phyloP scores from a whole-genome alignment of 2,888 invertebrate species.

The Flexamia atlantica region DNA sequence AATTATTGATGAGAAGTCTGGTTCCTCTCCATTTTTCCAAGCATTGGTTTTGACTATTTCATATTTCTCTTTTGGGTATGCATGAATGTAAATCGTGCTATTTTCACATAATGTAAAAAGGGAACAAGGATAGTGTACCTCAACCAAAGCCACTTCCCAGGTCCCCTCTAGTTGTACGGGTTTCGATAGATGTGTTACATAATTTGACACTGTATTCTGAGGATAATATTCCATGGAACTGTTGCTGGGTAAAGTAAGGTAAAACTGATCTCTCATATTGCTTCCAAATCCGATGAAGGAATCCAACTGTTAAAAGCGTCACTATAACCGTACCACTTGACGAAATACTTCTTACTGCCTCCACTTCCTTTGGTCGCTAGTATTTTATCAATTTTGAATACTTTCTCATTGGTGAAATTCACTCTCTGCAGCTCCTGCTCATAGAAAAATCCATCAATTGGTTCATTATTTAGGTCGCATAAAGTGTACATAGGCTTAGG shows the following conservation, averaged over 20 bases:
- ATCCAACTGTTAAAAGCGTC: conserved; percentile 23
- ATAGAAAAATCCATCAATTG: conserved; percentile 21
- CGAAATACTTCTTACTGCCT: conserved; percentile 29
- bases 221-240: conserved; percentile 69
- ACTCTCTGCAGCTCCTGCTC: conserved; percentile 8
- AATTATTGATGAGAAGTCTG: neutral
- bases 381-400: conserved; percentile 42
- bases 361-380: neutral
- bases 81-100: neutral
- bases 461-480: neutral
- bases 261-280: conserved; percentile 2
- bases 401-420: neutral
- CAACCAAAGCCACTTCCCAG: conserved; percentile 56
- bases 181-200: conserved; percentile 68
- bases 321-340: conserved; percentile 37
- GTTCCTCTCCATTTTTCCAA: neutral
- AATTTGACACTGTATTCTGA: conserved; percentile 70
- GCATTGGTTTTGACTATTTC: neutral
- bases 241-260: conserved; percentile 59
- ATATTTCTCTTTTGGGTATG: neutral
- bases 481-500: conserved; percentile 12
- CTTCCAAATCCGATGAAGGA: neutral
- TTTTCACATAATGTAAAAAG: neutral
- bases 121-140: conserved; percentile 49
- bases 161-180: conserved; percentile 28